A percentile compares a stretch with the other conserved stretches of the same genome.
These are phyloP conservation scores for Zoanthus gigantus DNA, from an alignment of 92 coral and sea anemone genomes.

Conservation along the genomic window DNA sequence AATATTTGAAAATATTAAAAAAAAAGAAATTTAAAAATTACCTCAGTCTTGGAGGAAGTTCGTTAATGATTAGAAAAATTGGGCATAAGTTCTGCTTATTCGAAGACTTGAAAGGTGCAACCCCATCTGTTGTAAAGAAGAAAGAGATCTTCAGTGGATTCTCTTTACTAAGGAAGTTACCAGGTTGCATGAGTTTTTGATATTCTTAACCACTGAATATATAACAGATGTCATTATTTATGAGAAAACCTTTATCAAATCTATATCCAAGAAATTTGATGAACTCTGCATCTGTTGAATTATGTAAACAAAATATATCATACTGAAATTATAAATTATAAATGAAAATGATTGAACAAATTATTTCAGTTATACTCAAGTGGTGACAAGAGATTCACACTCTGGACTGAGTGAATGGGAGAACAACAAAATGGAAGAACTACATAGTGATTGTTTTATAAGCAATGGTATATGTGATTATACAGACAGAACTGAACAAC, in stretches of 20 bases:
- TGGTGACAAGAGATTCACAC: too few relatives aligned
- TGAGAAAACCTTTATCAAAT: conserved; percentile 38
- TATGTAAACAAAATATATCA: not conserved
- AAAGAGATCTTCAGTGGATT: conserved; percentile 63
- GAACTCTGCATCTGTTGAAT: conserved; percentile 40
- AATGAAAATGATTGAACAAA: too few relatives aligned
- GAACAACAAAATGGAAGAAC: too few relatives aligned
- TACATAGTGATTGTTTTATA: too few relatives aligned
- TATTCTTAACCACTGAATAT: conserved; percentile 59
- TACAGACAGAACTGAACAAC: too few relatives aligned
- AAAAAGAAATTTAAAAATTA: not conserved
- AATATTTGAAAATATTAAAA: not conserved
- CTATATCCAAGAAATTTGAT: conserved; percentile 50
- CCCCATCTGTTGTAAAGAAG: conserved; percentile 63
- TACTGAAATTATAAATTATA: not conserved
- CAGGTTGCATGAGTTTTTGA: conserved; percentile 59
- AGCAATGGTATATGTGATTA: too few relatives aligned
- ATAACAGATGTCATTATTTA: conserved; percentile 23
- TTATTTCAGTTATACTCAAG: too few relatives aligned
- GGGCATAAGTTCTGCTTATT: conserved; percentile 67
- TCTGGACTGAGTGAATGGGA: too few relatives aligned
- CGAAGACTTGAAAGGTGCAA: conserved; percentile 50
- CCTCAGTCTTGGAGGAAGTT: conserved; percentile 68
- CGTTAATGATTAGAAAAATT: conserved; percentile 61
- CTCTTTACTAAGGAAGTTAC: conserved; percentile 58